Conservation (phyloP, 1,140 invertebrate species). For the Drosophila sechellia region DNA sequence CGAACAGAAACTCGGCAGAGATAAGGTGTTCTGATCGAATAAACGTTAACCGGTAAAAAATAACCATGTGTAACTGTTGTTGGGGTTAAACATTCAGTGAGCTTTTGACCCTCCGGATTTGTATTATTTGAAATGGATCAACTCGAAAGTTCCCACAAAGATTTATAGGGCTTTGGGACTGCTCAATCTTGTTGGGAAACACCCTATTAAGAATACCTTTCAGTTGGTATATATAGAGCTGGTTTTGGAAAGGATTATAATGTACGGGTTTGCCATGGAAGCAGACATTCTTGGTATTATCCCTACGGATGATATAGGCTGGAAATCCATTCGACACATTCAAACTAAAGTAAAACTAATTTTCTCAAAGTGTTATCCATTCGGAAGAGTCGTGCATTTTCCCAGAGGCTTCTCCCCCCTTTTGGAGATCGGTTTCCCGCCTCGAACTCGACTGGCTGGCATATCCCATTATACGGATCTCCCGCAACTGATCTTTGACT, state of each 20-base stretch:
- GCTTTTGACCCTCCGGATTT: conserved; percentile 23
- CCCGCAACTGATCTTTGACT: conserved; percentile 34
- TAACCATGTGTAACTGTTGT: conserved; percentile 37
- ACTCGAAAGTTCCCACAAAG: conserved; percentile 19
- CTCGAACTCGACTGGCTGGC: conserved; percentile 24
- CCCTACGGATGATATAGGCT: background rate
- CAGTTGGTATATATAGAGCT: background rate
- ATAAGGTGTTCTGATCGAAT: conserved; percentile 55
- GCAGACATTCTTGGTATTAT: no score
- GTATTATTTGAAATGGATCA: conserved; percentile 29
- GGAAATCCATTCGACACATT: background rate
- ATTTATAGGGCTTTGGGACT: conserved; percentile 6
- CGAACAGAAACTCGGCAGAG: conserved; percentile 49
- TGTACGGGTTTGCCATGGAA: no score
- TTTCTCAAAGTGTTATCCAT: conserved; percentile 2
- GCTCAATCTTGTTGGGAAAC: background rate
- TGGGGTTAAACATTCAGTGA: conserved; percentile 33
- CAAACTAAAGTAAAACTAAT: background rate
- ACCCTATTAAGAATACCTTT: background rate
- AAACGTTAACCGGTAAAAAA: conserved; percentile 50
- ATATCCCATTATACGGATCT: conserved; percentile 45
- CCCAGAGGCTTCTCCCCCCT: background rate
- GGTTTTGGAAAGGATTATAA: background rate
- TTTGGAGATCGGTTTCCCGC: conserved; percentile 7
- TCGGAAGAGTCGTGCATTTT: background rate